These are phyloP conservation scores for Petrocephalus schoutedeni DNA, from an alignment of 2,797 vertebrate genomes.

Conservation along the genomic window DNA sequence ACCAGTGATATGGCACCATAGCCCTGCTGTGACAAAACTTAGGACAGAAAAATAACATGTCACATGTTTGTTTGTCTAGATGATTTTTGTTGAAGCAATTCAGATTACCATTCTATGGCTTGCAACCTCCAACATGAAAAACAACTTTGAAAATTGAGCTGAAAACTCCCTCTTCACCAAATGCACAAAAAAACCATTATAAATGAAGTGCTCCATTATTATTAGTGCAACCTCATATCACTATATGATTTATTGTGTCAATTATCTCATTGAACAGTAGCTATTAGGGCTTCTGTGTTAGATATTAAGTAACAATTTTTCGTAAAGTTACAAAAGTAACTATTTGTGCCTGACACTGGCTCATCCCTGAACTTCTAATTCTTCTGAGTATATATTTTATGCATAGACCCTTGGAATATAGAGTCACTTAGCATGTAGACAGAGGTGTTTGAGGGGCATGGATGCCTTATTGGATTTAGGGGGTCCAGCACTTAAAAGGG, in stretches of 20 bases:
- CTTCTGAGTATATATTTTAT: neutral
- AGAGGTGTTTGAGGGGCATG: neutral
- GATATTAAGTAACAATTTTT: neutral
- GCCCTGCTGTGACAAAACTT: neutral
- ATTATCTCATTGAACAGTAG: neutral
- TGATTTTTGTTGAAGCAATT: neutral
- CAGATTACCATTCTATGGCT: neutral
- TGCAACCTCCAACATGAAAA: neutral
- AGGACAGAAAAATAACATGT: neutral
- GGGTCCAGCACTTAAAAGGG: neutral
- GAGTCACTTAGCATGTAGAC: neutral
- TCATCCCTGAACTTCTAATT: neutral
- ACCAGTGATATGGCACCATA: neutral
- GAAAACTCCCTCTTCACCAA: neutral
- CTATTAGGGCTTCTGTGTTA: neutral
- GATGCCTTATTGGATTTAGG: neutral
- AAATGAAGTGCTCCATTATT: neutral
- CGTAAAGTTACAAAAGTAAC: neutral
- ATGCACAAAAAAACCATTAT: neutral
- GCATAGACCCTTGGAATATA: neutral
- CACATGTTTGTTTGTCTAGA: neutral
- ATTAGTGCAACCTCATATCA: neutral
- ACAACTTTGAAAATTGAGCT: neutral
- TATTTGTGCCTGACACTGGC: neutral
- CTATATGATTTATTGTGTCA: neutral